phyloP scores from a whole-genome alignment of 53 echinoderm and acorn worm genomes.

The Echinarachnius parma region DNA sequence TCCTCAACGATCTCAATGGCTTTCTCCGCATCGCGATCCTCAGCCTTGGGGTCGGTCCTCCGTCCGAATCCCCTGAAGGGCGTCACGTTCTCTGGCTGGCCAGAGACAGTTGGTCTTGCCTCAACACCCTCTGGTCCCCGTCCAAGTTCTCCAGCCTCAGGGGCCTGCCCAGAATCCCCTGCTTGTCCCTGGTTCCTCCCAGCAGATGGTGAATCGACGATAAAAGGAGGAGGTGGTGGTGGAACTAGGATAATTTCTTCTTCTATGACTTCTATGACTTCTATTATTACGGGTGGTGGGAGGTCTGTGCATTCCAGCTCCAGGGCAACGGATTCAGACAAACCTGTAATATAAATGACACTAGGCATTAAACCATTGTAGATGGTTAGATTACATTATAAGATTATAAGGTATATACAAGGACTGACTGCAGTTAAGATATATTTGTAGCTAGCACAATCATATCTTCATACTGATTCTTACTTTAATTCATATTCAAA shows the following conservation, averaged over 20 bases:
- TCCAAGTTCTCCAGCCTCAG: background rate
- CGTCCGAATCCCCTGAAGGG: constrained; percentile 28
- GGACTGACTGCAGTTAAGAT: no score
- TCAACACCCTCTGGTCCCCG: background rate
- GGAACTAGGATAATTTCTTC: constrained; percentile 2
- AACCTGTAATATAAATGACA: constrained; percentile 26
- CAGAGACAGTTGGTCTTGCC: background rate
- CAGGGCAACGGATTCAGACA: constrained; percentile 44
- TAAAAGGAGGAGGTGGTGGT: constrained; percentile 6
- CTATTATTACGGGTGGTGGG: constrained; percentile 3
- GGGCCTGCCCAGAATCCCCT: background rate
- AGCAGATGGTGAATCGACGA: background rate
- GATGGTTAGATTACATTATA: no score
- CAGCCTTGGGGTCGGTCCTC: background rate
- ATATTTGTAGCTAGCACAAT: no score
- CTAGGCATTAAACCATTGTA: background rate
- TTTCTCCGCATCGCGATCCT: background rate
- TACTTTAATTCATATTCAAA: no score
- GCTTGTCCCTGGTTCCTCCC: background rate
- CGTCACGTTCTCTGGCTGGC: background rate
- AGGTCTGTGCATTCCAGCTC: constrained; percentile 35
- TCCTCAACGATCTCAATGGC: constrained; percentile 11
- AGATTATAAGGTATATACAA: no score
- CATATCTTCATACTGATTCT: no score
- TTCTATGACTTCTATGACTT: background rate